A percentile compares a stretch with the other conserved stretches of the same genome.
Conservation (phyloP, 2,113 vertebrate species). For the Oriolus oriolus region DNA sequence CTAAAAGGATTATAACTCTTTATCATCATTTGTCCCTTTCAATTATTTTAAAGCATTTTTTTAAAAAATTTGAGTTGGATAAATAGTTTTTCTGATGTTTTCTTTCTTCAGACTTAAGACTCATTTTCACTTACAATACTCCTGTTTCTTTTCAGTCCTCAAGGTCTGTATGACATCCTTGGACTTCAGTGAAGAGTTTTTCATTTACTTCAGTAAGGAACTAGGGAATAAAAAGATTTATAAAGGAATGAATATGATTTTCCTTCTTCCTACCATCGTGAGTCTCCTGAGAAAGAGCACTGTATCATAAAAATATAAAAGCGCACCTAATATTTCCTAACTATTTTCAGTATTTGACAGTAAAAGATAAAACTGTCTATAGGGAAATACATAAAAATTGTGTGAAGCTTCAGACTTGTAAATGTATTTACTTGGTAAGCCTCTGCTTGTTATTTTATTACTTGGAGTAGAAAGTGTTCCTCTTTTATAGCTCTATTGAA, state of each 20-base stretch:
- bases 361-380: neutral
- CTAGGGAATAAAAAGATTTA: neutral
- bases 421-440: constrained; percentile 19
- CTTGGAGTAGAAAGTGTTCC: neutral
- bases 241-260: neutral
- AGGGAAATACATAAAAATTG: neutral
- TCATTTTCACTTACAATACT: neutral
- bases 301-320: neutral
- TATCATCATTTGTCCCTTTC: neutral
- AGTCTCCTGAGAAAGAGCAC: neutral
- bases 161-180: neutral
- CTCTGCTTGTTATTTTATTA: constrained; percentile 25
- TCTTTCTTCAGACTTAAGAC: neutral
- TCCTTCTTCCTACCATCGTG: neutral
- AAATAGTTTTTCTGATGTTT: neutral
- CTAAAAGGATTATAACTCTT: neutral
- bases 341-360: neutral
- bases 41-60: neutral
- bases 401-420: neutral
- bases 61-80: neutral
- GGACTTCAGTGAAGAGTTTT: neutral
- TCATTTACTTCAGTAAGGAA: neutral
- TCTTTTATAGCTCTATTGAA: constrained; percentile 23
- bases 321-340: neutral
- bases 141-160: neutral